These are phyloP conservation scores for Syngnathus acus DNA, from an alignment of 2,797 vertebrate species.

Conservation along the genomic window DNA sequence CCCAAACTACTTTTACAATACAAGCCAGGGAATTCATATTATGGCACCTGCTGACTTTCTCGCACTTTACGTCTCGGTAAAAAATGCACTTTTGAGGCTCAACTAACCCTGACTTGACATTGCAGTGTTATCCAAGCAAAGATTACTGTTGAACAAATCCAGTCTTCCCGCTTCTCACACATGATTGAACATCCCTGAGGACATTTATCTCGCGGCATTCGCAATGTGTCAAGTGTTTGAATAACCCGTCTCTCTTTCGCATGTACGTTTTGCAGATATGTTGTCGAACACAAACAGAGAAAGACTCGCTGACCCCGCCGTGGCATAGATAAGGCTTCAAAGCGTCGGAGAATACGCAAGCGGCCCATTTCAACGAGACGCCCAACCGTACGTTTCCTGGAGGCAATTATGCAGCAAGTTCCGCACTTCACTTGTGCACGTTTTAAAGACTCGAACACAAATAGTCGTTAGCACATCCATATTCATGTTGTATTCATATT, in stretches of 20 bases:
- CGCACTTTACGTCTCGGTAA: neutral
- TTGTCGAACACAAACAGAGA: slow-evolving; percentile 18
- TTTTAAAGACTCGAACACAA: slow-evolving; percentile 37
- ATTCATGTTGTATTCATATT: slow-evolving; percentile 63
- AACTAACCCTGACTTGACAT: neutral
- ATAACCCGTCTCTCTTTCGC: slow-evolving; percentile 7
- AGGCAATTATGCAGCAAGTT: slow-evolving; percentile 39
- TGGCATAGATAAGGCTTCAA: slow-evolving; percentile 45
- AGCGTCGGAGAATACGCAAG: slow-evolving; percentile 27
- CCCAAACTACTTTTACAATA: neutral
- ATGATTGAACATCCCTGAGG: neutral
- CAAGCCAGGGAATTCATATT: neutral
- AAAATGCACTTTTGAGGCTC: neutral
- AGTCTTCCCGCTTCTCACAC: neutral
- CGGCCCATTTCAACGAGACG: slow-evolving; percentile 23
- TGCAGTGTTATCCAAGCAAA: neutral
- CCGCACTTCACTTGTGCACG: slow-evolving; percentile 33
- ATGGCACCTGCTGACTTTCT: neutral
- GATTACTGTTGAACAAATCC: neutral
- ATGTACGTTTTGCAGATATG: slow-evolving; percentile 20
- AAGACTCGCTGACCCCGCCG: slow-evolving; percentile 9
- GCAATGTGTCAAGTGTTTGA: slow-evolving; percentile 9
- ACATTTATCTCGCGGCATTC: neutral
- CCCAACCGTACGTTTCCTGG: slow-evolving; percentile 24
- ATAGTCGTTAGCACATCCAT: slow-evolving; percentile 52